Conservation (phyloP, 1,140 invertebrate genomes). For the Solenopsis fugax region DNA sequence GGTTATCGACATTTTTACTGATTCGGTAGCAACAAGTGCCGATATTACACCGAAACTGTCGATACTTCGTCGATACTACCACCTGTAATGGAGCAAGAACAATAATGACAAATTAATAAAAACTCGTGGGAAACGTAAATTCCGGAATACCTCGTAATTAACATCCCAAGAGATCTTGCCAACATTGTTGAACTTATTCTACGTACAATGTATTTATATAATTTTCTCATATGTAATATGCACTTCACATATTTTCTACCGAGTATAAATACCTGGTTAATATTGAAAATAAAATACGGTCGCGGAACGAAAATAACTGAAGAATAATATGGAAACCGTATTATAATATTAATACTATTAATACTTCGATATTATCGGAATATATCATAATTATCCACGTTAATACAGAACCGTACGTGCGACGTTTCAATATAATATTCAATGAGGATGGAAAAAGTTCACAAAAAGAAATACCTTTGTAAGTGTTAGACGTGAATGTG, state of each 20-base stretch:
- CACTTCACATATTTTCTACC: neutral
- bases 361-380: slow-evolving; percentile 15
- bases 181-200: neutral
- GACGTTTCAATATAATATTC: neutral
- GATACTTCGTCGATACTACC: neutral
- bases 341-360: neutral
- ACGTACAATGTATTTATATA: too few relatives aligned
- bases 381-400: slow-evolving; percentile 24
- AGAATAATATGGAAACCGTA: neutral
- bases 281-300: neutral
- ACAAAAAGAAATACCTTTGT: neutral
- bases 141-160: neutral
- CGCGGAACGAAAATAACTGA: neutral
- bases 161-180: neutral
- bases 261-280: neutral
- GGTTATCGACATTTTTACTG: slow-evolving; percentile 53
- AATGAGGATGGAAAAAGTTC: neutral
- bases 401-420: neutral
- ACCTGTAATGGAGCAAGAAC: neutral
- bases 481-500: neutral
- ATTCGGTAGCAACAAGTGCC: slow-evolving; percentile 57
- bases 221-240: neutral
- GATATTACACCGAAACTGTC: slow-evolving; percentile 21
- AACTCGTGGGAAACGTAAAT: neutral
- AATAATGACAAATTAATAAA: slow-evolving; percentile 32